These are phyloP conservation scores for Lepus timidus DNA, from an alignment of 2,113 vertebrate genomes.

Conservation along the genomic window DNA sequence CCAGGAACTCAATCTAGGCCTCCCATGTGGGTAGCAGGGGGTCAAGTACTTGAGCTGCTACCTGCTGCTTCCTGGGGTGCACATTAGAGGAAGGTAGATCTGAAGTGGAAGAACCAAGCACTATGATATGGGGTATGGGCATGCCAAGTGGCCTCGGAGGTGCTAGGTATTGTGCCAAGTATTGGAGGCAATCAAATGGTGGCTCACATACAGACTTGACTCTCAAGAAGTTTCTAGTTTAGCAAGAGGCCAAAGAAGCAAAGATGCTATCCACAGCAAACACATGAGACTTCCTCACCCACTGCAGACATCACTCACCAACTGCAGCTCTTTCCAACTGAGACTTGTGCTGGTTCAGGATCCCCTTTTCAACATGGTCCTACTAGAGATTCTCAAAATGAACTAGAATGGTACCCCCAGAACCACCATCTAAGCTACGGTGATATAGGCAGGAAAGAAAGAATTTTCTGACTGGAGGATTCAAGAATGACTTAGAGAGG, in stretches of 20 bases:
- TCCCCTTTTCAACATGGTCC: neutral
- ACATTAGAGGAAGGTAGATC: too few relatives aligned
- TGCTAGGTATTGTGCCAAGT: neutral
- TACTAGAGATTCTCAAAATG: neutral
- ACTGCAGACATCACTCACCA: neutral
- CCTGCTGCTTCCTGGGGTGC: too few relatives aligned
- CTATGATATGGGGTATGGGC: too few relatives aligned
- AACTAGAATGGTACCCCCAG: neutral
- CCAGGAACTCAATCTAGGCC: too few relatives aligned
- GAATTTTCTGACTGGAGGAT: neutral
- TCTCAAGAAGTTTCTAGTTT: neutral
- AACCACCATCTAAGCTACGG: neutral
- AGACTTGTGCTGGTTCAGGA: neutral
- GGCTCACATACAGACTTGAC: neutral
- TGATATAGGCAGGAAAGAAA: neutral
- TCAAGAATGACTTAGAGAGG: neutral
- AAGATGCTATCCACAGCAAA: neutral
- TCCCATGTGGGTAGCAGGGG: too few relatives aligned
- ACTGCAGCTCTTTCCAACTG: neutral
- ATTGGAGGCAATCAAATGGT: neutral
- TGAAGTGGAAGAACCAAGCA: too few relatives aligned
- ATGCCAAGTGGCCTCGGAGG: neutral
- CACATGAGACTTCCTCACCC: neutral
- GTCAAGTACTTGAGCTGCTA: too few relatives aligned
- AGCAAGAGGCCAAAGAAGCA: slow-evolving; percentile 14